Evolutionary conservation across 1,140 invertebrate genomes (phyloP), one percentile per base, ranked within the genome.

Genomic region (Contarinia nasturtii): DNA sequence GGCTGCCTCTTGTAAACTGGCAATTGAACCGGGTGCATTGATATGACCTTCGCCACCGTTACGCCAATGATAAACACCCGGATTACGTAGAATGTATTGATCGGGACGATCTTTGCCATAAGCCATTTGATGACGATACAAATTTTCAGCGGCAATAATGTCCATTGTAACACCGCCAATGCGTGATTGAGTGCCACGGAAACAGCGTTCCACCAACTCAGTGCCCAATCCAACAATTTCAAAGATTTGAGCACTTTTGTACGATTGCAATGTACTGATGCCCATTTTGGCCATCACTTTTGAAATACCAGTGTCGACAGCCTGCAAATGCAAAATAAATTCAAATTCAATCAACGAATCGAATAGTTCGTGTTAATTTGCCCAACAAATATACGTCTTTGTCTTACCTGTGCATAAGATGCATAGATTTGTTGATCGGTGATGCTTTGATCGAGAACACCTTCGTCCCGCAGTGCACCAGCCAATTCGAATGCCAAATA

Each of bases 241-340:
- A 64, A 99, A 99, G 53, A 98, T 98, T 69, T 98, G 95, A 4
- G 95, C 95, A 53, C 92, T 89, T 70, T 98, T 98, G 66, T 98
- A 99, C n/a, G 91, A 96, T 61, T 98, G 94, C 15, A 98, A 67
- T 1, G 94, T 98, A 38, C 91, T 95, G 58, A 98, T 98, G 36
- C 95, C 95, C 95, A 99, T 99, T 67, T 99, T 99, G 1, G 95
- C 94, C 95, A 99, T 98, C 0, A 66, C 72, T 64, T 90, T 89
- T 1, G 83, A 74, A 48, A 89, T 77, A 46, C 86, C 86, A 11
- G 80, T 76, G 58, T 87, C 84, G 56, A 87, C 74, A 49, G 75
- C 71, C 49, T 71, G 63, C 50, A 70, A 67, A 40, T 42, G 66
- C 65, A 27, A 3, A 10, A 10, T 5, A 27, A 27, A n/a, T n/a